Evolutionary conservation across 2,888 invertebrate genomes (phyloP), one percentile per base, ranked within the genome.

Genomic region (Drosophila aldrichi): DNA sequence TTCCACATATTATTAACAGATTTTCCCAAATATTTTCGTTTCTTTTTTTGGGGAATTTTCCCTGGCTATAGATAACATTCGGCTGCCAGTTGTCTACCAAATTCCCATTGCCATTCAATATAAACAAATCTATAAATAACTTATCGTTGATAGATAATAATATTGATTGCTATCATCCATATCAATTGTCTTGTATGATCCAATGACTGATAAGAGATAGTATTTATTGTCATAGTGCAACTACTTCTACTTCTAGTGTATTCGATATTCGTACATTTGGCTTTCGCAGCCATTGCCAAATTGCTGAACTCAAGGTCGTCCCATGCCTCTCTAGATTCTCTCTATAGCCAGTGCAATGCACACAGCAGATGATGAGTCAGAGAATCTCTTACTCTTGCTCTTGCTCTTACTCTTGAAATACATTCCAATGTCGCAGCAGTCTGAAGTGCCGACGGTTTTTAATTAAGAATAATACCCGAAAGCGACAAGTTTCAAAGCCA

Each of bases 51-150:
- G 44, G 49, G 58, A 20, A 59, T 46, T 70, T 52, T 41, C 46
- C 51, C 38, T 18, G 36, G 59, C 5, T n/a, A 14, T 16, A 22
- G 70, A 69, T 70, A 61, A 61, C 22, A 70, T 49, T 70, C 56
- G 76, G 77, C 79, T 70, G 52, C 65, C 51, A 44, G 20, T 75
- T 75, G 77, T 77, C 77, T 79, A 29, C 56, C 36, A 43, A 61
- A 58, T 48, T 51, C 12, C 43, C 46, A 41, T 48, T 51, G 10
- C 43, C 46, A 41, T 38, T 36, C 14, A 22, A 64, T 55, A 38
- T 22, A 36, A 3, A 18, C 6, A 65, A n/a, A 10, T 54, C 59
- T 70, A 77, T 51, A 54, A 60, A 66, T 79, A 77, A 46, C 70
- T 79, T 75, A 70, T 75, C 79, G 43, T 16, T 43, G 16, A 43